phyloP scores from a whole-genome alignment of 1,140 invertebrate genomes.

The Homalodisca vitripennis region DNA sequence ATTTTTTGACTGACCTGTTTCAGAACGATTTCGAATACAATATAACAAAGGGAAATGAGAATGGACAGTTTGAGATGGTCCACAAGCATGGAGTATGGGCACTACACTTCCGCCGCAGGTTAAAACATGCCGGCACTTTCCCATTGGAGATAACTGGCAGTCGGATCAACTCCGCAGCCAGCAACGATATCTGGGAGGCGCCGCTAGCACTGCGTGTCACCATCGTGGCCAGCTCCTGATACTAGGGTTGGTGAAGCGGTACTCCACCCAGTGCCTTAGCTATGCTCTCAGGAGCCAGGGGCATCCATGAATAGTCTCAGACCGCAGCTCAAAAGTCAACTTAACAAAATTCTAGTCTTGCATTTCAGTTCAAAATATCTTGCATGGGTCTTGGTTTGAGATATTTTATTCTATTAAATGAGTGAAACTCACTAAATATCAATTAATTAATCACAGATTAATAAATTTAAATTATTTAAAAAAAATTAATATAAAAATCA shows the following conservation, averaged over 20 bases:
- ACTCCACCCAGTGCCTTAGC: background rate
- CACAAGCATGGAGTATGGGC: conserved; percentile 61
- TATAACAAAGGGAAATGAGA: conserved; percentile 64
- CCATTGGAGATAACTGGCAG: conserved; percentile 57
- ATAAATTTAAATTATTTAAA: too few relatives aligned
- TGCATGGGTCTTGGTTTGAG: background rate
- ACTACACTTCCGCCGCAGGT: conserved; percentile 59
- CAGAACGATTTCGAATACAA: conserved; percentile 61
- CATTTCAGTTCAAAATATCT: background rate
- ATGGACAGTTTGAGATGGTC: conserved; percentile 63
- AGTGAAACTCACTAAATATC: too few relatives aligned
- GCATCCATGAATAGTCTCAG: background rate
- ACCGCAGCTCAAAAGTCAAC: background rate
- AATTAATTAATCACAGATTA: too few relatives aligned
- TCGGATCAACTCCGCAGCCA: conserved; percentile 33
- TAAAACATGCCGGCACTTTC: conserved; percentile 57
- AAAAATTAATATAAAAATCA: too few relatives aligned
- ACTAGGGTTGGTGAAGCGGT: background rate
- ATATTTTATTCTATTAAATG: too few relatives aligned
- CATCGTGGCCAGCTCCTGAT: conserved; percentile 39
- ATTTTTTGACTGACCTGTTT: background rate
- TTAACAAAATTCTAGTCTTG: background rate
- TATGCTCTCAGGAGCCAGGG: background rate
- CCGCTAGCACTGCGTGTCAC: conserved; percentile 45
- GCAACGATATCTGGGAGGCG: conserved; percentile 38